Evolutionary conservation across 2,888 invertebrate genomes (phyloP).

Genomic region (Eurytoma californica): DNA sequence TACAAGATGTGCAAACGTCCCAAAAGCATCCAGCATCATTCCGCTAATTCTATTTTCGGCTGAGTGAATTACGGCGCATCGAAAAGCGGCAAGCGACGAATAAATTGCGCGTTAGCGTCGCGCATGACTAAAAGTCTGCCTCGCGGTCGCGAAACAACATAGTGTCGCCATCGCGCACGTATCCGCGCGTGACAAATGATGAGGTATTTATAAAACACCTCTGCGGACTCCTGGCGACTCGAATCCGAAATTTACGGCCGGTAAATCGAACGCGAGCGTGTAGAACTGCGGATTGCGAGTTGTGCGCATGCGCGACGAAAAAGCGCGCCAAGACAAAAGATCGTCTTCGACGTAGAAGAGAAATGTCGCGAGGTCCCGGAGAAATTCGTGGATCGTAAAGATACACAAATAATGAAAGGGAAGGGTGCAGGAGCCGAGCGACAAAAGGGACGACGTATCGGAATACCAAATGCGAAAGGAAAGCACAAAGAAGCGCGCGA

Average conservation of each 20-base stretch:
- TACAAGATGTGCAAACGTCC: neutral
- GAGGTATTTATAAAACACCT: slow-evolving; percentile 11
- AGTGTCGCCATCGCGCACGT: neutral
- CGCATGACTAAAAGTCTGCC: neutral
- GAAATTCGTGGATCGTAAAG: slow-evolving; percentile 12
- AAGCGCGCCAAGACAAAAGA: neutral
- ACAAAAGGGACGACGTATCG: neutral
- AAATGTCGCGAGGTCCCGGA: neutral
- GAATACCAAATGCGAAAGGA: neutral
- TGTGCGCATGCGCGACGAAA: neutral
- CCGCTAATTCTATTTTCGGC: neutral
- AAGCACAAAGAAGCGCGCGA: slow-evolving; percentile 12
- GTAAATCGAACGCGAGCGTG: neutral
- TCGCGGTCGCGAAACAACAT: neutral
- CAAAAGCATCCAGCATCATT: neutral
- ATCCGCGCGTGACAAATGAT: slow-evolving; percentile 4
- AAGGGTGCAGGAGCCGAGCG: neutral
- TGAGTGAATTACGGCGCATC: neutral
- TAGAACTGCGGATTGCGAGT: neutral
- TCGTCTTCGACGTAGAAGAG: neutral
- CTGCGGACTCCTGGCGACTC: neutral
- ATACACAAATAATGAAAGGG: slow-evolving; percentile 14
- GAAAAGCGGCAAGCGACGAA: neutral
- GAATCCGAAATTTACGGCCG: neutral
- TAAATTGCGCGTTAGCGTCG: neutral